These are phyloP conservation scores for Meiosimyza decipiens DNA, from an alignment of 2,888 invertebrate genomes.

Conservation along the genomic window DNA sequence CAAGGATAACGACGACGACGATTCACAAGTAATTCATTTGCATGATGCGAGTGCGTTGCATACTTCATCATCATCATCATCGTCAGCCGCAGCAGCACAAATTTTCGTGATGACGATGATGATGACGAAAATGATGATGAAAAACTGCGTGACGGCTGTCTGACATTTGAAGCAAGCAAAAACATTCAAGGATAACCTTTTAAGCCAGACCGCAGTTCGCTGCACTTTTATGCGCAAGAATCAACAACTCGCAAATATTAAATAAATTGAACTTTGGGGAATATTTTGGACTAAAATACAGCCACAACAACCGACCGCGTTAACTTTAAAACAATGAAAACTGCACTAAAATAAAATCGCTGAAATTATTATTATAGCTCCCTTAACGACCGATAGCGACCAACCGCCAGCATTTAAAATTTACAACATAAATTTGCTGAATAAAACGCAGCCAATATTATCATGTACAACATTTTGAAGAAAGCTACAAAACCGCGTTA, in stretches of 20 bases:
- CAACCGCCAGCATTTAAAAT: slow-evolving; percentile 4
- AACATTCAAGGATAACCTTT: not conserved
- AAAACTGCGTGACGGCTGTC: not conserved
- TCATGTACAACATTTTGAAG: slow-evolving; percentile 7
- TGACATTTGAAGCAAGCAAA: not conserved
- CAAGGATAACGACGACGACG: slow-evolving; percentile 13
- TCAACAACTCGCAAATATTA: not conserved
- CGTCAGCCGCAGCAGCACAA: not conserved
- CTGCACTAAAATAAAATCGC: slow-evolving; percentile 2
- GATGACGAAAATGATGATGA: not conserved
- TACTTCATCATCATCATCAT: slow-evolving; percentile 8
- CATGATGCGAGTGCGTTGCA: not conserved
- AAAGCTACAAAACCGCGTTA: not conserved
- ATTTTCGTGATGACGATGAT: not conserved
- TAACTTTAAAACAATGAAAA: slow-evolving; percentile 13
- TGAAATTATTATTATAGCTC: slow-evolving; percentile 14
- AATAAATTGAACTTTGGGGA: slow-evolving; percentile 7
- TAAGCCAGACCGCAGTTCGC: slow-evolving; percentile 1
- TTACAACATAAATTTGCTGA: not conserved
- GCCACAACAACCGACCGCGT: not conserved
- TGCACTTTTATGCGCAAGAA: not conserved
- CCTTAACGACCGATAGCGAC: slow-evolving; percentile 11
- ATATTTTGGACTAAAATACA: not conserved
- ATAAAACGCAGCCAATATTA: slow-evolving; percentile 1
- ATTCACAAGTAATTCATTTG: too few relatives aligned